Evolutionary conservation across 2,888 invertebrate genomes (phyloP).

Genomic region (Aspidiotus destructor): DNA sequence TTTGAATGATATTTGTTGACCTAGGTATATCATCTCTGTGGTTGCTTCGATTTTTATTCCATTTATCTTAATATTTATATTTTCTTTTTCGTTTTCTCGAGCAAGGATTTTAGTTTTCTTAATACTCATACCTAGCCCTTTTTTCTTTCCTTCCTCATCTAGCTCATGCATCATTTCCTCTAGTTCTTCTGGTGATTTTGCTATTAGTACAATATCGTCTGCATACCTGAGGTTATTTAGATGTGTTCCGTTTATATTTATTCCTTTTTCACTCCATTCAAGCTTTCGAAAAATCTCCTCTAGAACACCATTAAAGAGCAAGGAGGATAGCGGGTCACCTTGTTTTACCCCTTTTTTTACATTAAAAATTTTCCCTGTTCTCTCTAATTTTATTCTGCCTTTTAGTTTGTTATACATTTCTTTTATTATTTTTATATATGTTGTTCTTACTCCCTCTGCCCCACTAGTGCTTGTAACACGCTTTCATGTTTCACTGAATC

Average conservation of each 20-base stretch:
- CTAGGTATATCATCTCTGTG: too few species aligned
- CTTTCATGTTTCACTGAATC: too few species aligned
- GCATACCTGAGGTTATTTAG: constrained; percentile 19
- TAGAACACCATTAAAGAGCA: background rate
- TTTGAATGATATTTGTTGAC: too few species aligned
- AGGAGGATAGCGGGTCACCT: background rate
- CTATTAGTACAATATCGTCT: constrained; percentile 21
- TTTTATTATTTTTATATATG: background rate
- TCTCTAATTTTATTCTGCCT: background rate
- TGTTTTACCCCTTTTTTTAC: background rate
- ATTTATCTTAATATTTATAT: too few species aligned
- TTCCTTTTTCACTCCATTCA: constrained; percentile 7
- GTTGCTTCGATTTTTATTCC: too few species aligned
- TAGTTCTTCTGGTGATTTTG: background rate
- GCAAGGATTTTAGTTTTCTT: too few species aligned
- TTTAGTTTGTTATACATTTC: background rate
- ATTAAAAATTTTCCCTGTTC: background rate
- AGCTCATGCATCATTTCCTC: constrained; percentile 18
- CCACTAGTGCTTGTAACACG: too few species aligned
- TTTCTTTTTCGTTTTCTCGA: too few species aligned
- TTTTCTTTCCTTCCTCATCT: background rate
- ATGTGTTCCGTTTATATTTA: constrained; percentile 10
- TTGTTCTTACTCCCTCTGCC: too few species aligned
- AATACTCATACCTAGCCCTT: too few species aligned
- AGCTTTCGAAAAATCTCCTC: constrained; percentile 1